A percentile compares a stretch with the other conserved stretches of the same genome.
Conservation (phyloP, 1,140 invertebrate species). For the Gryllus bimaculatus region DNA sequence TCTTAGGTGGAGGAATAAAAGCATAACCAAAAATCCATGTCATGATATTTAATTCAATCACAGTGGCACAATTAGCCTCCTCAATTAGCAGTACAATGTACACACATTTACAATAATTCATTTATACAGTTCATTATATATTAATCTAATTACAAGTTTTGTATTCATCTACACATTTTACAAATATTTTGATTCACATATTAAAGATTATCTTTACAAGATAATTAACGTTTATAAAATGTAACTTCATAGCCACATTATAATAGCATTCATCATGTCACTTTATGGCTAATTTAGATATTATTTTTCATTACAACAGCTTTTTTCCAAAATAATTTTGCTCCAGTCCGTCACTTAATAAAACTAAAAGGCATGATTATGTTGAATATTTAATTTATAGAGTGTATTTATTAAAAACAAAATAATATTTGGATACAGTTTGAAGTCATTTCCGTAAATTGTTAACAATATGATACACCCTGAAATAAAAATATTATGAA, state of each 20-base stretch:
- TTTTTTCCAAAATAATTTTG: not conserved
- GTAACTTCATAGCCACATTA: not conserved
- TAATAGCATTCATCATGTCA: not conserved
- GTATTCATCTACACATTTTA: not conserved
- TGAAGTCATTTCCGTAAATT: not conserved
- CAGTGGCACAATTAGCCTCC: constrained; percentile 2
- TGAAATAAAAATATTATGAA: not conserved
- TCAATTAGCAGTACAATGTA: not conserved
- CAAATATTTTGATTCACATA: constrained; percentile 6
- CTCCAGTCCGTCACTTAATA: not conserved
- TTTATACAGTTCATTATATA: constrained; percentile 1
- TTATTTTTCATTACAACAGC: not conserved
- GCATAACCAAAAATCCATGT: not conserved
- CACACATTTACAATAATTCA: constrained; percentile 5
- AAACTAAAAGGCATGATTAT: not conserved
- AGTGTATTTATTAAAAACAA: not conserved
- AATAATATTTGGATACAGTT: not conserved
- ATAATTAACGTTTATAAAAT: not conserved
- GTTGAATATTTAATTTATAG: not conserved
- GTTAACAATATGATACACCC: too few species aligned
- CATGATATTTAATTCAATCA: not conserved
- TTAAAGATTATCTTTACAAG: not conserved
- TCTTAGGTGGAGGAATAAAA: too few species aligned
- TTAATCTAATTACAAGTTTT: not conserved
- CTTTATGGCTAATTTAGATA: not conserved